Evolutionary conservation across 2,888 invertebrate species (phyloP), one percentile per base, ranked within the genome.

Genomic region (Spialia ferax): DNA sequence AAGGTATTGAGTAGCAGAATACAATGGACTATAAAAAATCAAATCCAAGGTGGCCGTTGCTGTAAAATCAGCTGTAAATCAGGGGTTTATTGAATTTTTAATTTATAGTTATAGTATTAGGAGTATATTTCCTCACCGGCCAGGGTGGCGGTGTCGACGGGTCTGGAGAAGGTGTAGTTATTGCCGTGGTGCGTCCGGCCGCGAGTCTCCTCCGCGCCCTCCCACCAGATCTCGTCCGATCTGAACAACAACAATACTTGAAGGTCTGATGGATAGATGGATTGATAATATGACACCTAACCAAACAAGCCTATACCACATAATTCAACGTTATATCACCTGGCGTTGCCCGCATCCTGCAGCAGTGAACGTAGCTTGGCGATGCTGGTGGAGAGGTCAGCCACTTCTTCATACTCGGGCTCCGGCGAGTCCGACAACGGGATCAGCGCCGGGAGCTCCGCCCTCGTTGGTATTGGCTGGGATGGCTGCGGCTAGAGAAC

Each of bases 321-420:
- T n/a, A n/a, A n/a, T n/a, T n/a, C n/a, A n/a, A n/a, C n/a, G n/a
- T n/a, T n/a, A n/a, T n/a, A n/a, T n/a, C 20, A 66, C 76, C 65
- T 76, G 55, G 75, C 82, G 71, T 76, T 75, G 15, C 82, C 81
- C 0, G 88, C 87, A 72, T 96, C 96, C 76, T 96, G 95, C 73
- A 96, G 85, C 75, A 96, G 83, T 57, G 94, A 95, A 60, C 96
- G 86, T 59, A 96, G 86, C 82, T 96, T 96, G 55, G 96, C 96
- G 77, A 96, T 96, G 76, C 96, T 96, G 69, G 96, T 95, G 66
- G 96, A 96, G 60, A 96, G 94, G 84, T 96, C 96, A 0, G 96
- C 96, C 0, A 95, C 94, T 78, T 96, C 96, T 81, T 96, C 96
- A 80, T 96, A 96, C 83, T 96, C 96, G 45, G 96, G 96, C 78